Evolutionary conservation across 2,888 invertebrate species (phyloP).

Genomic region (Tenthredo livida): DNA sequence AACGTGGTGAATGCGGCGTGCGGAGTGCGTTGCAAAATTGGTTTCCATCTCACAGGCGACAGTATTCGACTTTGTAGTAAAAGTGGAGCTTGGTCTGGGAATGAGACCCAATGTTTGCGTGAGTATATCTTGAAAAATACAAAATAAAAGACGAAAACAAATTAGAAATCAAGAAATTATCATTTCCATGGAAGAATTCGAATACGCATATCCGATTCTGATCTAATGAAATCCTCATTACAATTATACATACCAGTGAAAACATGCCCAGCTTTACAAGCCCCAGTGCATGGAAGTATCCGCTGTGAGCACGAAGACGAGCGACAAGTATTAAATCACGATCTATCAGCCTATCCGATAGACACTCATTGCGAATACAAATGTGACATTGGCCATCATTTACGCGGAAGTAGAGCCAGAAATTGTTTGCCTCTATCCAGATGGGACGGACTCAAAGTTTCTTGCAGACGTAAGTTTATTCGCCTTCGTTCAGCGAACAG

Average conservation of each 20-base stretch:
- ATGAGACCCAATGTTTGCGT: constrained; percentile 83
- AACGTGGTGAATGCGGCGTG: constrained; percentile 86
- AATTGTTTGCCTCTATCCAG: constrained; percentile 84
- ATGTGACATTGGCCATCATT: constrained; percentile 83
- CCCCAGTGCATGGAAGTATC: constrained; percentile 82
- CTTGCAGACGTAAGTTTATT: constrained; percentile 82
- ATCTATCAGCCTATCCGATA: constrained; percentile 78
- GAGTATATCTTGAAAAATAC: constrained; percentile 66
- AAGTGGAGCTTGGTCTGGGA: constrained; percentile 85
- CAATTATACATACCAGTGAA: constrained; percentile 79
- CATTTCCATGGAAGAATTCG: neutral
- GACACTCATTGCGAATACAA: constrained; percentile 84
- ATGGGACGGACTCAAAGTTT: constrained; percentile 85
- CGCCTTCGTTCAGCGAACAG: neutral
- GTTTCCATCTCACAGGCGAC: constrained; percentile 80
- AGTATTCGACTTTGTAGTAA: constrained; percentile 83
- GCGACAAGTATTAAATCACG: constrained; percentile 73
- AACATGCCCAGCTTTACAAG: constrained; percentile 81
- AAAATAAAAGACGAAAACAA: neutral
- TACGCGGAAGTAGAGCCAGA: constrained; percentile 83
- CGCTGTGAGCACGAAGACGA: constrained; percentile 78
- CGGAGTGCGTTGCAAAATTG: constrained; percentile 84
- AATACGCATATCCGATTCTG: neutral
- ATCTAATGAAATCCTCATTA: neutral
- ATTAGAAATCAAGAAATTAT: neutral